Evolutionary conservation across 2,113 vertebrate species (phyloP), one percentile per base, ranked within the genome.

Genomic region (Hydrochoerus hydrochaeris): DNA sequence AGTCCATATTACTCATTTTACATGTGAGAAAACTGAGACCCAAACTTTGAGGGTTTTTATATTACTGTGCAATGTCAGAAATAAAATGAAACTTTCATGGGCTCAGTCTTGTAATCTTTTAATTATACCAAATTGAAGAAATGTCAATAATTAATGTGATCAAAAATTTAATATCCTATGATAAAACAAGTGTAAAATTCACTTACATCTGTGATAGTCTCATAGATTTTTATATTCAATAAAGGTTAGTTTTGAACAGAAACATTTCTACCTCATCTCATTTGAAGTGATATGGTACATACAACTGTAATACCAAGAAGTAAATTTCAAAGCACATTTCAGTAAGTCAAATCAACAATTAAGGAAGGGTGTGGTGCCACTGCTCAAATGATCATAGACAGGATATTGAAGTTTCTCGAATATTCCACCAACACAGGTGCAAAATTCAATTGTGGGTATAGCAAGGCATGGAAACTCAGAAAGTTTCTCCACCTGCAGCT

Each of bases 311-410:
- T 14, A 78, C 3, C n/a, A 88, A 88, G 32, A 86, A 92, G 41
- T 92, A 92, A 69, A 94, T 17, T 81, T 54, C 65, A 85, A 94
- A 95, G 85, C 52, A 60, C 8, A 41, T 52, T 46, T 65, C 54
- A 85, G 92, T 77, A 90, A 90, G 46, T 97, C 69, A 85, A 88
- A 90, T 85, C 58, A 83, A 54, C 49, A 93, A 89, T 49, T 52
- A 91, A 24, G 17, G 54, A 46, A 85, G 38, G 6, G 52, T 57
- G 54, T 57, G 54, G 54, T 54, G 32, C 16, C 9, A 6, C 2
- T 35, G 30, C 26, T 78, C 54, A 67, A 73, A 93, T 69, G 78
- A 65, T 46, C 88, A 67, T 35, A 95, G 95, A 95, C 91, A 94
- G 92, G 91, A 82, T 88, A 52, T 85, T 91, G 60, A 96, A 92